A percentile compares a stretch with the other conserved stretches of the same genome.
phyloP scores from a whole-genome alignment of 2,888 invertebrate species.

The Lycia hirtaria region DNA sequence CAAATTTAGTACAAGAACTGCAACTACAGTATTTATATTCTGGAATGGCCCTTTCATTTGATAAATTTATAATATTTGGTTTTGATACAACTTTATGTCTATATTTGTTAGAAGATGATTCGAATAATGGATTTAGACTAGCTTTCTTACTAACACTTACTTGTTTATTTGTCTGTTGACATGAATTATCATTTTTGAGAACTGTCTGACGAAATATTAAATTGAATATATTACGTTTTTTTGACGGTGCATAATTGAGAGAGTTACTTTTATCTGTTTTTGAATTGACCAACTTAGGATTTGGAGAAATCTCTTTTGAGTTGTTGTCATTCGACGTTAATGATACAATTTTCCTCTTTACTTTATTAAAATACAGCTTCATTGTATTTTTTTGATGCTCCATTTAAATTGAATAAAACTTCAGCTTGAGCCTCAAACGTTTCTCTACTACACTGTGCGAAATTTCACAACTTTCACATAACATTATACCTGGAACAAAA shows the following conservation, averaged over 20 bases:
- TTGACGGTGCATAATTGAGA: not conserved
- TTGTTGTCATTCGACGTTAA: not conserved
- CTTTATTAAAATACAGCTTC: not conserved
- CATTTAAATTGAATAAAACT: not conserved
- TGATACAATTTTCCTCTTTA: not conserved
- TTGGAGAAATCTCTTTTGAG: not conserved
- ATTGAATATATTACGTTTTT: not conserved
- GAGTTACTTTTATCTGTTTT: not conserved
- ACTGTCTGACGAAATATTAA: not conserved
- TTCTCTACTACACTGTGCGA: not conserved
- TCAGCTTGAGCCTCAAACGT: not conserved
- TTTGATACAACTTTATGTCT: not conserved
- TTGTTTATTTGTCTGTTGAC: not conserved
- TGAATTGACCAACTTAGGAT: not conserved
- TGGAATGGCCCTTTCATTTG: not conserved
- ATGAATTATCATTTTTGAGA: not conserved
- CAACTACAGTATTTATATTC: not conserved
- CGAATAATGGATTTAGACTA: not conserved
- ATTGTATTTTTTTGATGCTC: not conserved
- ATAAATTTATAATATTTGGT: not conserved
- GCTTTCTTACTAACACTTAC: not conserved
- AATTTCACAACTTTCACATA: slow-evolving; percentile 1
- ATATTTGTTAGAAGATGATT: not conserved
- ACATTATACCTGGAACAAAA: not conserved
- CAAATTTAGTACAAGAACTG: not conserved